These are phyloP conservation scores for Numida meleagris DNA, from an alignment of 2,113 vertebrate genomes.

Conservation along the genomic window DNA sequence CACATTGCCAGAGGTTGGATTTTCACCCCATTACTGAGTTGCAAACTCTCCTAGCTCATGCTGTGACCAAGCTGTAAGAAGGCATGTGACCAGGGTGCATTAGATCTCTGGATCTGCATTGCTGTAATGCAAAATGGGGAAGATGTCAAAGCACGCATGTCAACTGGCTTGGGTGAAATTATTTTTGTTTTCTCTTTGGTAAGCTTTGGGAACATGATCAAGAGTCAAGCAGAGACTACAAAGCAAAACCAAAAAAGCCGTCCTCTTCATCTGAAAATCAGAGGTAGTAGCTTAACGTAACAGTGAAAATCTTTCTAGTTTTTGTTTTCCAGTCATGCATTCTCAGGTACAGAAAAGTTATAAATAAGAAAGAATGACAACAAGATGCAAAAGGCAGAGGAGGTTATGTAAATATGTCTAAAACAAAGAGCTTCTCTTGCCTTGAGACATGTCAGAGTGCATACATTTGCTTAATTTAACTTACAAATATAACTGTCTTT, in stretches of 20 bases:
- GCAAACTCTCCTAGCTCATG: neutral
- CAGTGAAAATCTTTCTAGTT: neutral
- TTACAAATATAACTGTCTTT: conserved; percentile 39
- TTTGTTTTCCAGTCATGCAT: neutral
- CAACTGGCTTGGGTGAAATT: neutral
- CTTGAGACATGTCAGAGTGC: neutral
- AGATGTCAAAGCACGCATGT: neutral
- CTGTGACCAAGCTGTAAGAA: neutral
- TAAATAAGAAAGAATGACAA: conserved; percentile 1
- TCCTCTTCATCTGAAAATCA: neutral
- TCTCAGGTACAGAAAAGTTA: neutral
- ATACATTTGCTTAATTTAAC: conserved; percentile 18
- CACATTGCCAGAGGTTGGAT: neutral
- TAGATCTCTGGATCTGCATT: neutral
- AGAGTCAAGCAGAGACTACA: neutral
- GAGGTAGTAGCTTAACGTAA: neutral
- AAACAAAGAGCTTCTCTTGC: conserved; percentile 1
- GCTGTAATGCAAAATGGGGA: neutral
- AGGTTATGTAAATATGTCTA: conserved; percentile 9
- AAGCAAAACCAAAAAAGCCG: neutral
- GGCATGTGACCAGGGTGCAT: neutral
- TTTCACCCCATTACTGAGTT: neutral
- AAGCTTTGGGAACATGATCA: neutral
- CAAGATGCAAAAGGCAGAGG: neutral
- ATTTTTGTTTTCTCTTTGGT: neutral